Percentiles rank a stretch among this genome's conserved stretches.
phyloP scores from a whole-genome alignment of 2,888 invertebrate genomes.

The Lordiphosa fenestrarum region DNA sequence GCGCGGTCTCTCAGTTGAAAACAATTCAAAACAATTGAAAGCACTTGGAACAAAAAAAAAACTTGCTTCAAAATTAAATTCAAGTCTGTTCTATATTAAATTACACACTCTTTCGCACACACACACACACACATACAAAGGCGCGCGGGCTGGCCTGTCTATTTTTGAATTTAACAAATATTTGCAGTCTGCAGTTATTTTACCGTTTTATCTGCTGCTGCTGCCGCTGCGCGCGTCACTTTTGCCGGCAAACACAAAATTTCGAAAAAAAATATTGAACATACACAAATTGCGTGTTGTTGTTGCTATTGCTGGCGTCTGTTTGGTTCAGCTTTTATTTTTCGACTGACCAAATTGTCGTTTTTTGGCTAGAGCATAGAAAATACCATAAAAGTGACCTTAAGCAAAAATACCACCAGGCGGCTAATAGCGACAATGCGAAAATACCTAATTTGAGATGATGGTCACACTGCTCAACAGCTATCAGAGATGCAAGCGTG shows the following conservation, averaged over 20 bases:
- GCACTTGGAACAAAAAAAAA: conserved; percentile 9
- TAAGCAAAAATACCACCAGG: background rate
- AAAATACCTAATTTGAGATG: too few species aligned
- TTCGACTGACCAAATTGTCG: conserved; percentile 23
- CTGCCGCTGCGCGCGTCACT: conserved; percentile 54
- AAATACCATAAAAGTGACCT: conserved; percentile 9
- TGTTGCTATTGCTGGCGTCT: conserved; percentile 6
- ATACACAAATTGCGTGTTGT: background rate
- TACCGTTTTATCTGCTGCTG: conserved; percentile 45
- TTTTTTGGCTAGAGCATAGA: conserved; percentile 1
- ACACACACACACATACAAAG: too few species aligned
- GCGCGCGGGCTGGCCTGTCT: too few species aligned
- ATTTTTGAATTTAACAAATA: too few species aligned
- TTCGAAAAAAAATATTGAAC: conserved; percentile 15
- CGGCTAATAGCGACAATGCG: too few species aligned
- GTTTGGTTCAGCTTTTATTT: conserved; percentile 23
- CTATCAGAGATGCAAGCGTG: too few species aligned
- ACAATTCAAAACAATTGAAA: conserved; percentile 17
- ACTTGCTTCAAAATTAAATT: too few species aligned
- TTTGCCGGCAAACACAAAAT: conserved; percentile 31
- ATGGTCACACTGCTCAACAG: too few species aligned
- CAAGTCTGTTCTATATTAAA: too few species aligned
- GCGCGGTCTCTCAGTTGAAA: background rate
- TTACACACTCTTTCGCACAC: too few species aligned
- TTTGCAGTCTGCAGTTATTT: conserved; percentile 16